Percentiles rank a stretch among this genome's conserved stretches.
These are phyloP conservation scores for Antedon mediterranea DNA, from an alignment of 53 echinoderm and acorn worm species.

Conservation along the genomic window DNA sequence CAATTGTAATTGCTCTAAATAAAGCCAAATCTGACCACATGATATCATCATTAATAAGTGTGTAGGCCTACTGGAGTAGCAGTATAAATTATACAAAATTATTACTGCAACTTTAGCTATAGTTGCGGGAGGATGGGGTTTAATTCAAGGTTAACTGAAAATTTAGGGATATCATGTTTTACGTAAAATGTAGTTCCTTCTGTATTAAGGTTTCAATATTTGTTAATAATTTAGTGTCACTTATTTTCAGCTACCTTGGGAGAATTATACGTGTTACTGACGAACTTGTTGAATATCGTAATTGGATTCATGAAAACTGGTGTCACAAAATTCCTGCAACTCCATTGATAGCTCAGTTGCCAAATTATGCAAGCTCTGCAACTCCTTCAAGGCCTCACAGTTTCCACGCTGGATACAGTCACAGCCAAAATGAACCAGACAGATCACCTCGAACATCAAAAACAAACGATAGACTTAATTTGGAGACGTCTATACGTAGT, in stretches of 20 bases:
- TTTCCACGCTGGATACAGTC: not conserved
- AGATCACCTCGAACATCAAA: not conserved
- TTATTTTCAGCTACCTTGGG: conserved; percentile 55
- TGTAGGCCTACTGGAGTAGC: too few species aligned
- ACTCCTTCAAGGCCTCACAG: not conserved
- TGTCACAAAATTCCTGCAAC: conserved; percentile 32
- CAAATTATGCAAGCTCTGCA: not conserved
- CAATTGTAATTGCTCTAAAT: too few species aligned
- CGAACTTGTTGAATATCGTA: conserved; percentile 74
- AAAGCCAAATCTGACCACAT: too few species aligned
- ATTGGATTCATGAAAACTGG: conserved; percentile 80
- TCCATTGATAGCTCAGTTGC: not conserved
- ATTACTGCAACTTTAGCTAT: too few species aligned
- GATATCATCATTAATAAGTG: too few species aligned
- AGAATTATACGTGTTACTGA: conserved; percentile 92
- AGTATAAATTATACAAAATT: too few species aligned
- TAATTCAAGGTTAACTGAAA: too few species aligned
- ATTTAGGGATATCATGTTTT: too few species aligned
- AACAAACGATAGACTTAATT: not conserved
- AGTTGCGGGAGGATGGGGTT: too few species aligned
- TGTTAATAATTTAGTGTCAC: not conserved
- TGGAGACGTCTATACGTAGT: not conserved
- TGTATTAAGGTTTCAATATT: not conserved
- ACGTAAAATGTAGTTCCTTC: too few species aligned
- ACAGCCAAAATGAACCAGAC: not conserved